Base-by-base conservation (phyloP, 2,888 invertebrate genomes). In the Cheilosia vulpina region DNA sequence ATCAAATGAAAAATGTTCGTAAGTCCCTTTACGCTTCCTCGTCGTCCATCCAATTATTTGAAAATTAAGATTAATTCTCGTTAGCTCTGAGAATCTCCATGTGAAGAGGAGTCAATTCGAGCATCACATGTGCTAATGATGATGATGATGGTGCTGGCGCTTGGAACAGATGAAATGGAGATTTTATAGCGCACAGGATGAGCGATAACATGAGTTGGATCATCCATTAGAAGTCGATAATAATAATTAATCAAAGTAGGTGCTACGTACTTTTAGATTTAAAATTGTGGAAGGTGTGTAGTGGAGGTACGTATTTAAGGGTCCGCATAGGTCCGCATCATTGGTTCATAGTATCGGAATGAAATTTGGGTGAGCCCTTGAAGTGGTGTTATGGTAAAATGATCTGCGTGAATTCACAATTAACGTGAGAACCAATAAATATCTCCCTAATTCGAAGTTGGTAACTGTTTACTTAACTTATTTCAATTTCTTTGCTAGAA, bases 61-160 rank as follows among this genome's bases (percentile, higher is more conserved):
- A 79, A 79, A 83, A 83, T 83, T 78, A 83, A 83, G 83, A 83
- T 83, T 83, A 79, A 83, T 83, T 83, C 38, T 38, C 73, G 83
- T 69, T 68, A 38, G 68, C 34, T 57, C 57, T 21, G 63, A 24
- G 52, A 50, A 65, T 38, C 21, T 63, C 47, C 47, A 63, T 63
- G 47, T 50, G 47, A 31, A 66, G 75, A 15, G 68, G 27, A 68
- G 73, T 50, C 62, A 80, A 66, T 62, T 76, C 65, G 63, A 81
- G 68, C 68, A 80, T 77, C 79, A 52, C 72, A 79, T 81, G 73
- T 82, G 82, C 77, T 82, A 75, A 83, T 83, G 79, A 78, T 83
- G 78, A 72, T 82, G 78, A 73, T 78, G 82, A 45, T 52, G 52
- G 2, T 45, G 57, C 17, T 34, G 19, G 13, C 47, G 62, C 38